These are phyloP conservation scores for Heliconius hewitsoni DNA, from an alignment of 1,140 invertebrate species.

Conservation along the genomic window DNA sequence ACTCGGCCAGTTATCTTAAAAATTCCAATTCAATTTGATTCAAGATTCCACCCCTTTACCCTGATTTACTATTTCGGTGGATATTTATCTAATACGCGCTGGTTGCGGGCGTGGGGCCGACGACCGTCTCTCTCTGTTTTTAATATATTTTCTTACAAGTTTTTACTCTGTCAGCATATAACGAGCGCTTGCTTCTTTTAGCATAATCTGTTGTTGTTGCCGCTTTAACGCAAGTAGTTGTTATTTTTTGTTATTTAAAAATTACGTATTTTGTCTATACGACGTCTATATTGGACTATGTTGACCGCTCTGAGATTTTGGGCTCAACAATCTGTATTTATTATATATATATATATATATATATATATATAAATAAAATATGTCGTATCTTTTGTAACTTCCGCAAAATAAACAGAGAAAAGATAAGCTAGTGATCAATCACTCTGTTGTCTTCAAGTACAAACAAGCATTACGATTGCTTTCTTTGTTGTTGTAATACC, in stretches of 20 bases:
- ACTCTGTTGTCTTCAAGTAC: no score
- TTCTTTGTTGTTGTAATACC: no score
- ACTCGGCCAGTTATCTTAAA: conserved; percentile 49
- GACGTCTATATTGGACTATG: background rate
- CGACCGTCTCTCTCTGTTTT: conserved; percentile 50
- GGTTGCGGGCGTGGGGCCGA: conserved; percentile 40
- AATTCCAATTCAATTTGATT: conserved; percentile 40
- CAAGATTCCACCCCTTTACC: conserved; percentile 40
- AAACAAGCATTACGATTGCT: no score
- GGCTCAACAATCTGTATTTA: background rate
- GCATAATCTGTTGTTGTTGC: conserved; percentile 52
- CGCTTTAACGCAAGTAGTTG: conserved; percentile 47
- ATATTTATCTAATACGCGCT: conserved; percentile 67
- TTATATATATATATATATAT: background rate
- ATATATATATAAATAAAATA: background rate
- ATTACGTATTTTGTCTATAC: conserved; percentile 34
- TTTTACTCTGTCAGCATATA: conserved; percentile 67
- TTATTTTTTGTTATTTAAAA: conserved; percentile 47
- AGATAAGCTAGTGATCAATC: no score
- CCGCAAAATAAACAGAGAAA: no score
- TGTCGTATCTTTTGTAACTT: background rate
- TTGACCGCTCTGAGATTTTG: background rate
- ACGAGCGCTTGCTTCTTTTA: conserved; percentile 54
- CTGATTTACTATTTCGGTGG: conserved; percentile 56
- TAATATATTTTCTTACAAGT: conserved; percentile 59